These are phyloP conservation scores for Zosterops lateralis DNA, from an alignment of 2,113 vertebrate genomes.

Conservation along the genomic window DNA sequence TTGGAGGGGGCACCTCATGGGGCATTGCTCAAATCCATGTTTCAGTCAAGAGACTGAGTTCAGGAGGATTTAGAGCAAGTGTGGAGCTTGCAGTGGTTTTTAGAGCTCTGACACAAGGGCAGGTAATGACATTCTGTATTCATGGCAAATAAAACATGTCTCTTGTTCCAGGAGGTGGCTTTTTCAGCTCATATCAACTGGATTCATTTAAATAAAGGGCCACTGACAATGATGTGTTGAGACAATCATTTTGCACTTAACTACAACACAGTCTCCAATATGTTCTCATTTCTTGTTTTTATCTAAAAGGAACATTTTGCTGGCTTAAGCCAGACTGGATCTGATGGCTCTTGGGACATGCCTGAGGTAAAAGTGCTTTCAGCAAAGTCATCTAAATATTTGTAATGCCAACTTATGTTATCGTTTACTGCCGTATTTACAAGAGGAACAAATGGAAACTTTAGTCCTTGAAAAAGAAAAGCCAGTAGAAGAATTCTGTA, in stretches of 20 bases:
- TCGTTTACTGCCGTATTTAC: neutral
- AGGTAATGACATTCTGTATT: neutral
- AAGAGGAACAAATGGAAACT: neutral
- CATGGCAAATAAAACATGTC: neutral
- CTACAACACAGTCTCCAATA: neutral
- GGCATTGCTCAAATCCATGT: neutral
- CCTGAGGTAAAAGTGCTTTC: neutral
- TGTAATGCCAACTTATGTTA: neutral
- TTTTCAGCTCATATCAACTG: neutral
- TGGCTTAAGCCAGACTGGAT: neutral
- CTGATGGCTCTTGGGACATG: neutral
- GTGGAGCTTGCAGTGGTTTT: neutral
- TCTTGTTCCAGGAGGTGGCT: neutral
- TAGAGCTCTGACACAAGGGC: neutral
- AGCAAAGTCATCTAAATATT: neutral
- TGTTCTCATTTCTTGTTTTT: neutral
- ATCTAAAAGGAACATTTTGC: neutral
- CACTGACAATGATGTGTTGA: neutral
- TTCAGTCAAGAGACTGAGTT: neutral
- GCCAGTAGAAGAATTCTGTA: neutral
- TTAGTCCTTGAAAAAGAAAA: neutral
- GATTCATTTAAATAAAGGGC: neutral
- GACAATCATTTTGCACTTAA: neutral
- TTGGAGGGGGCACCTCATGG: neutral
- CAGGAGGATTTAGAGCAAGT: neutral